Conservation (phyloP, 2,113 vertebrate genomes). For the Sceloporus tristichus region DNA sequence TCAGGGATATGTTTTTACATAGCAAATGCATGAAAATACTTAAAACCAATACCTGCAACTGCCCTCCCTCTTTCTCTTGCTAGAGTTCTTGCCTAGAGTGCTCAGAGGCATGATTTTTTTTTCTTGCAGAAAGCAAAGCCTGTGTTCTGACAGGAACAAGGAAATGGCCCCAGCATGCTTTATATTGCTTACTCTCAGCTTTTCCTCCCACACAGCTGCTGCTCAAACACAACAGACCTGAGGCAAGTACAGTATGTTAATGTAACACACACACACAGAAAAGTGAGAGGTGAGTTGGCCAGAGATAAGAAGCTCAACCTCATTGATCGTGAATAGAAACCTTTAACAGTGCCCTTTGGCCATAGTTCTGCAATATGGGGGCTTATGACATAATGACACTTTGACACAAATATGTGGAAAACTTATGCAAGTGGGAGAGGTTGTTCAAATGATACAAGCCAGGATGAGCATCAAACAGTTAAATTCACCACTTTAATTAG, state of each 20-base stretch:
- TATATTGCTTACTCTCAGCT: background rate
- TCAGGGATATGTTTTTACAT: background rate
- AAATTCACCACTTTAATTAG: background rate
- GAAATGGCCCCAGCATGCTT: conserved; percentile 14
- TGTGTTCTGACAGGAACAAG: conserved; percentile 1
- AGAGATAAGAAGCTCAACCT: background rate
- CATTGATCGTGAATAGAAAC: background rate
- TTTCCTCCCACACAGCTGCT: conserved; percentile 20
- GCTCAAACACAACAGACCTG: background rate
- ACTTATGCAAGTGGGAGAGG: background rate
- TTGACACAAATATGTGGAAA: background rate
- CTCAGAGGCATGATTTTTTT: background rate
- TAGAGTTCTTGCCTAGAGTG: conserved; percentile 10
- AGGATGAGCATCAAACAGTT: no score
- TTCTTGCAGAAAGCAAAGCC: conserved; percentile 21
- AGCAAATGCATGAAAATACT: conserved; percentile 12
- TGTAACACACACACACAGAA: background rate
- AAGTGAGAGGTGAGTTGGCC: background rate
- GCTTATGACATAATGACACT: background rate
- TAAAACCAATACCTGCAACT: conserved; percentile 6
- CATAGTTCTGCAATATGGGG: background rate
- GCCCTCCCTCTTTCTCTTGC: background rate
- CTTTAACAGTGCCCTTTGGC: background rate
- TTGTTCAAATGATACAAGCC: background rate
- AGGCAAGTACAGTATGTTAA: conserved; percentile 2